phyloP scores from a whole-genome alignment of 1,140 invertebrate genomes.

The Choristoneura fumiferana region DNA sequence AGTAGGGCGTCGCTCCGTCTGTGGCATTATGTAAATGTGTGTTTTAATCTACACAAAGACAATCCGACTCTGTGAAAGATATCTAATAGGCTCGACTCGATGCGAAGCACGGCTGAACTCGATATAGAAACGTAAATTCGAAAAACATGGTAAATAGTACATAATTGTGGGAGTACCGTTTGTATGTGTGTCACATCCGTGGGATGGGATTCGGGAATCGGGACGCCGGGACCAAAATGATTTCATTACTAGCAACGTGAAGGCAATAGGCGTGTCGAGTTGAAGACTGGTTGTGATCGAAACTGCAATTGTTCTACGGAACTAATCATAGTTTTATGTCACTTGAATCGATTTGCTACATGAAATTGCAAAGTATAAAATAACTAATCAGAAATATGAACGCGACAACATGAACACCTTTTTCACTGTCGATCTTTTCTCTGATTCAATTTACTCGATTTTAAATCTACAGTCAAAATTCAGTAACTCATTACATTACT shows the following conservation, averaged over 20 bases:
- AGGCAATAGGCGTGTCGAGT: no score
- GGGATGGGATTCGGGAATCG: not conserved
- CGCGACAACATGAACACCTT: no score
- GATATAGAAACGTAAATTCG: slow-evolving; percentile 61
- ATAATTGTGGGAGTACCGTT: slow-evolving; percentile 30
- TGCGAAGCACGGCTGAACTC: slow-evolving; percentile 60
- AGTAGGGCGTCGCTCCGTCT: slow-evolving; percentile 47
- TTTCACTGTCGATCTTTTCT: no score
- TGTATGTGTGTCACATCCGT: slow-evolving; percentile 32
- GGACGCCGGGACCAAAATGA: slow-evolving; percentile 56
- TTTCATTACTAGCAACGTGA: slow-evolving; percentile 59
- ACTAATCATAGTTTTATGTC: no score
- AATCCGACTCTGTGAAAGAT: slow-evolving; percentile 26
- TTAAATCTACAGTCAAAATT: no score
- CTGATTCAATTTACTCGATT: no score
- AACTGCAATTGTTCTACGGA: slow-evolving; percentile 26
- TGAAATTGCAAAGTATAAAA: no score
- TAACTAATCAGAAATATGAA: no score
- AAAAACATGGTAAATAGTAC: slow-evolving; percentile 57
- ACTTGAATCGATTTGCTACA: no score
- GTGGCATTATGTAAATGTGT: slow-evolving; percentile 53
- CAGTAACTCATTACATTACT: not conserved
- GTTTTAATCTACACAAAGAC: slow-evolving; percentile 48
- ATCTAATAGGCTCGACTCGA: slow-evolving; percentile 43
- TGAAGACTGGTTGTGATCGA: no score